Conservation (phyloP, 2,797 vertebrate species). For the Psittacula echo region DNA sequence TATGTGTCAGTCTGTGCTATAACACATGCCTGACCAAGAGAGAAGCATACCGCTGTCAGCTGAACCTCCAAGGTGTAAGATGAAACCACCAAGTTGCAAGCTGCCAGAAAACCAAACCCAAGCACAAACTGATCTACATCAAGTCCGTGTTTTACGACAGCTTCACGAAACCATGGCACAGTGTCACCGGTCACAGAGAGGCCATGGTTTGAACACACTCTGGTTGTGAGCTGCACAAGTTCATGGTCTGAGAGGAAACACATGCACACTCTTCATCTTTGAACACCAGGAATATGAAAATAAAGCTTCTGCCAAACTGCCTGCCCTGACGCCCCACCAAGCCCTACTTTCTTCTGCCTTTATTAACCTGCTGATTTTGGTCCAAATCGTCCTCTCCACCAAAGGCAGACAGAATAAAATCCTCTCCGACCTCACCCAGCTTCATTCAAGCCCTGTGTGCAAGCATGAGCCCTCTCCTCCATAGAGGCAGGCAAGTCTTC, state of each 20-base stretch:
- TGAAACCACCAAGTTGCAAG: not conserved
- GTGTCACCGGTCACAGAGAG: not conserved
- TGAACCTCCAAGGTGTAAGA: not conserved
- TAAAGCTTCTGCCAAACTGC: slow-evolving; percentile 5
- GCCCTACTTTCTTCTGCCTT: not conserved
- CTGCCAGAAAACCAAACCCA: not conserved
- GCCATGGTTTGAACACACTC: not conserved
- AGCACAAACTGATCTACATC: not conserved
- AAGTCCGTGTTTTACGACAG: not conserved
- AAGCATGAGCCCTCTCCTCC: not conserved
- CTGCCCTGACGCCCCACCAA: not conserved
- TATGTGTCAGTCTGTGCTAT: accelerated
- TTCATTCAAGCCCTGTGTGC: not conserved
- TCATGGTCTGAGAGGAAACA: not conserved
- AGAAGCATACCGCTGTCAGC: not conserved
- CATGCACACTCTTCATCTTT: not conserved
- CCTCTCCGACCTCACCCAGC: not conserved
- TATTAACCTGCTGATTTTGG: not conserved
- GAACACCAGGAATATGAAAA: not conserved
- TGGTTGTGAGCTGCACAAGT: not conserved
- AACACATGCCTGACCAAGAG: not conserved
- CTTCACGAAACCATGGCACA: not conserved
- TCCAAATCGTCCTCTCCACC: not conserved
- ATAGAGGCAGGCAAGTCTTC: not conserved
- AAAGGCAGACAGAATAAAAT: slow-evolving; percentile 7